Evolutionary conservation across 2,888 invertebrate genomes (phyloP).

Genomic region (Oxystoma pomonae): DNA sequence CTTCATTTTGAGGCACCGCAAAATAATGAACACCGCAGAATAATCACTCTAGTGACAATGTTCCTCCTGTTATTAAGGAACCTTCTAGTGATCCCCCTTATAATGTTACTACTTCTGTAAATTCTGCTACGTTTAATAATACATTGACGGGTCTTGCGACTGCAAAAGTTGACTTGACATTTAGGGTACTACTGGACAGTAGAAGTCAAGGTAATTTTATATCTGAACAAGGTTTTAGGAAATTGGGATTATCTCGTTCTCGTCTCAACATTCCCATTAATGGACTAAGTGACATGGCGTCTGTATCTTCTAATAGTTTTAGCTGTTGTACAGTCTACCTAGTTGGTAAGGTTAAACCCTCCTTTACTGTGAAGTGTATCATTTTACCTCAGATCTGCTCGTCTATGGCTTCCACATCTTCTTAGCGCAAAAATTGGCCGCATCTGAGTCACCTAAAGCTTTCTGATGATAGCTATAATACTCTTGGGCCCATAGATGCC

Average conservation of each 20-base stretch:
- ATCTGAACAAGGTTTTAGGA: conserved; percentile 1
- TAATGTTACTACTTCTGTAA: neutral
- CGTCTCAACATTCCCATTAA: conserved; percentile 4
- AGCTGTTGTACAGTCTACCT: neutral
- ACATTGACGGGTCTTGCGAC: neutral
- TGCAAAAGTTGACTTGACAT: conserved; percentile 1
- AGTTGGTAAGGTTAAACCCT: neutral
- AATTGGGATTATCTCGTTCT: conserved; percentile 1
- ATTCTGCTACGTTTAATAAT: neutral
- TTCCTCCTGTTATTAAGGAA: neutral
- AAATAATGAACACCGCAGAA: neutral
- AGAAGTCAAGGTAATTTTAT: conserved; percentile 1
- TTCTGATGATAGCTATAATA: neutral
- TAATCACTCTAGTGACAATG: neutral
- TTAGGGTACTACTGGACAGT: conserved; percentile 7
- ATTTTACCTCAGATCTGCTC: neutral
- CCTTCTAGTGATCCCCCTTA: neutral
- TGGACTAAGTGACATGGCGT: neutral
- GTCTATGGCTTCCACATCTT: no score
- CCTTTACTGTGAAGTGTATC: neutral
- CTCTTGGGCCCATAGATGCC: neutral
- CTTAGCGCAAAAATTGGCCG: neutral
- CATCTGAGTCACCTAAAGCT: no score
- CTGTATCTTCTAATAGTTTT: no score
- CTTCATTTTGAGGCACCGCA: neutral